These are phyloP conservation scores for Geophilus truncorum DNA, from an alignment of 2,888 invertebrate genomes.

Conservation along the genomic window DNA sequence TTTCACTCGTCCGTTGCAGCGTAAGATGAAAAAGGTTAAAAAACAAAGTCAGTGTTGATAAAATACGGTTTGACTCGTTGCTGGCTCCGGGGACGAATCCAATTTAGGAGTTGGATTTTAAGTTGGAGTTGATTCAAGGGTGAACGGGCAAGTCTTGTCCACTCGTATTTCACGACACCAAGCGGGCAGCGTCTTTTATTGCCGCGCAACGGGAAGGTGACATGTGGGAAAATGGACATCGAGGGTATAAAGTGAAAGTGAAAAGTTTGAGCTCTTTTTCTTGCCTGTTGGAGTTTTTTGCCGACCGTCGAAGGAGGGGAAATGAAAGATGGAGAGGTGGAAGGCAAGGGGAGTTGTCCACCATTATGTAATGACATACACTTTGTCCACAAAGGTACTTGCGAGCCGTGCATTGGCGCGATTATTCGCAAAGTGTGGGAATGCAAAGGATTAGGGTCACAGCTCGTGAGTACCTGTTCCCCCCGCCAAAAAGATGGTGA, in stretches of 20 bases:
- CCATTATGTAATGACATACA: not conserved
- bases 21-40: not conserved
- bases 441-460: not conserved
- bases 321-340: not conserved
- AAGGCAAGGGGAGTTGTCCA: not conserved
- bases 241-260: not conserved
- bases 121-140: slow-evolving; percentile 1
- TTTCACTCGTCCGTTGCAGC: not conserved
- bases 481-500: too few species aligned
- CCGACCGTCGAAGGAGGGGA: not conserved
- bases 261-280: not conserved
- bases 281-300: not conserved
- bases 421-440: not conserved
- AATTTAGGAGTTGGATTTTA: slow-evolving; percentile 5
- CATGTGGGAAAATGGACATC: not conserved
- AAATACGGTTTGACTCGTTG: not conserved
- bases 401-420: not conserved
- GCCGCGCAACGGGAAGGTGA: not conserved
- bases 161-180: not conserved
- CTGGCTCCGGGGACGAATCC: not conserved
- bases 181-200: not conserved
- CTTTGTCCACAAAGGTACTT: not conserved
- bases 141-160: not conserved
- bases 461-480: too few species aligned
- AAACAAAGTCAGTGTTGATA: not conserved